Evolutionary conservation across 2,797 vertebrate species (phyloP), one percentile per base, ranked within the genome.

Genomic region (Hephaestus fuliginosus): DNA sequence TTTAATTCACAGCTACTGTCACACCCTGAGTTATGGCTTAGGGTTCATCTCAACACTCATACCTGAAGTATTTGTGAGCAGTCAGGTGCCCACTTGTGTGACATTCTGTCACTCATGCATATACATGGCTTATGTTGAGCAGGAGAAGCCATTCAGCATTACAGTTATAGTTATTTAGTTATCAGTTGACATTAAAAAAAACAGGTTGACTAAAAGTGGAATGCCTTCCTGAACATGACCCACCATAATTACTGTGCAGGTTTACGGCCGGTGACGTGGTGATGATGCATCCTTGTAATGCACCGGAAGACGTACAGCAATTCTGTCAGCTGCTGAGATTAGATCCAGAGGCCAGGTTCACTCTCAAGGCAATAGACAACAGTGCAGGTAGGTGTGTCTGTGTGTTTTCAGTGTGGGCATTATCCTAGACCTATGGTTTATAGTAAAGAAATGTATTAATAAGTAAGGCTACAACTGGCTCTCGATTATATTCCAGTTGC

Each of bases 231-330:
- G 57, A 22, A 25, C 2, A 12, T 30, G 15, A 49, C 10, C 12
- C 3, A 55, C 7, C 33, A 5, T 55, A n/a, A 0, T 33, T 56
- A 7, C 30, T 67, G 51, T 74, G 51, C 77, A 99, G 98, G 88
- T 98, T 96, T 74, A 52, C 74, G 0, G 96, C 97, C 0, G 98
- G 98, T 0, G 97, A 98, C 0, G 94, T 99, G 61, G 97, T 97
- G 76, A 96, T 97, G 94, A 96, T 99, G 86, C 91, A 81, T 83
- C 98, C 98, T 0, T 87, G 94, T 81, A 99, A 98, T 43, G 28
- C 91, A 0, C 58, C 75, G 0, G 86, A 96, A 6, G 95, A 97
- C 0, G 95, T 97, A 3, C 85, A 95, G 72, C 92, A 93, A 28
- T 97, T 99, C 93, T 99, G 98, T 78, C 86, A 95, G 18, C 91